Evolutionary conservation across 2,888 invertebrate species (phyloP).

Genomic region (Agrochola lychnidis): DNA sequence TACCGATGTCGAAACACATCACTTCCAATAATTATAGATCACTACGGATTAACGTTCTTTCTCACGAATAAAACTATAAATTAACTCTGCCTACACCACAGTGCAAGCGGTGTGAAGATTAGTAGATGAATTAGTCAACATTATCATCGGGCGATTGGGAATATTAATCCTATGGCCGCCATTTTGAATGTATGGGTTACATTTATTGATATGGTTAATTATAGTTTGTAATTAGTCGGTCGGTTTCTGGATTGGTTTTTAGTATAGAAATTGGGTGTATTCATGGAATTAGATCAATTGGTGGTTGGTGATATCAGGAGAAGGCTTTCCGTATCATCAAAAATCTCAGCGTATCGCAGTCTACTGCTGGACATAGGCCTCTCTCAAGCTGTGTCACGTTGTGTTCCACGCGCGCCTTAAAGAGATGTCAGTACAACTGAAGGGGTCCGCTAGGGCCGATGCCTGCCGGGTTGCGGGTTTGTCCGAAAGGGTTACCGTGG

Average conservation of each 20-base stretch:
- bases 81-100: conserved; percentile 55
- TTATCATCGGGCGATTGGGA: conserved; percentile 52
- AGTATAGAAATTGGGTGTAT: neutral
- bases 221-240: conserved; percentile 25
- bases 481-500: no score
- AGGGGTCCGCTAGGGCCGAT: no score
- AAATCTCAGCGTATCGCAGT: no score
- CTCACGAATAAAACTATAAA: conserved; percentile 64
- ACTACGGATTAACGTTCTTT: conserved; percentile 59
- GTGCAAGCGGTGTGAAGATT: conserved; percentile 59
- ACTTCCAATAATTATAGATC: conserved; percentile 60
- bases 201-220: conserved; percentile 41
- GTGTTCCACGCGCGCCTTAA: no score
- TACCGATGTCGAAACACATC: conserved; percentile 43
- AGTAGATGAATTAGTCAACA: conserved; percentile 64
- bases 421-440: no score
- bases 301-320: neutral
- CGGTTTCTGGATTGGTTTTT: neutral
- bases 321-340: no score
- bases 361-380: no score
- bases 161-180: conserved; percentile 57
- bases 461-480: no score
- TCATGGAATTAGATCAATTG: neutral
- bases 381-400: no score
- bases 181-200: conserved; percentile 46